Base-by-base conservation (phyloP, 2,113 vertebrate genomes). In the Geococcyx californianus region DNA sequence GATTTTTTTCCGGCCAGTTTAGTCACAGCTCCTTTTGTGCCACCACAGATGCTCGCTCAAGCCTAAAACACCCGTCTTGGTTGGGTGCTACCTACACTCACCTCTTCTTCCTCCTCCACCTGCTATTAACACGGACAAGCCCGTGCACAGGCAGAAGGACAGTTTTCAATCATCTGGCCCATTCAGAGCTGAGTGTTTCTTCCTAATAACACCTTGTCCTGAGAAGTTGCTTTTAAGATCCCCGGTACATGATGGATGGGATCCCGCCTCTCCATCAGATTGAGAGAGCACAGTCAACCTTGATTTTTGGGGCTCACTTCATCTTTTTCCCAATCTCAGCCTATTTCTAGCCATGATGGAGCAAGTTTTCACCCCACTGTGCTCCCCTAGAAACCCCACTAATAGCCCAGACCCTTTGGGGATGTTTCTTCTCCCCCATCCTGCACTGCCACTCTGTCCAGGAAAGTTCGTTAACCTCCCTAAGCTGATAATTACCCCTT, bases 391-490 rank as follows among this genome's bases (percentile, higher is more conserved):
- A 26, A 66, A 13, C 7, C 11, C 58, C 45, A 64, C 24, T 23
- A 24, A 13, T 21, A 47, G 31, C 25, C 16, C 84, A 25, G 31
- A 44, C 14, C 25, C 49, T 62, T 10, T 18, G 3, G 0, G 44
- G 62, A 38, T 1, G 4, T 44, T 47, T 13, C 74, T 85, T 64
- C 84, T 66, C 51, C 8, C 77, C 83, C 59, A 8, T 90, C 93
- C 93, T 80, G 79, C 62, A 33, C 51, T 17, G 1, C 76, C 89
- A 38, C 77, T 66, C 44, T 20, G 21, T 73, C 84, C 49, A 82
- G 64, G 95, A 95, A 96, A 95, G 91, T 95, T 52, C 81, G 84
- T 90, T 95, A 70, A 75, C 42, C 81, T 88, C 84, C 44, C 42
- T 75, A 75, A 89, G 75, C 38, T 1, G 12, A 80, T 94, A 97